These are phyloP conservation scores for Sarcophaga rosellei DNA, from an alignment of 2,888 invertebrate genomes.

Conservation along the genomic window DNA sequence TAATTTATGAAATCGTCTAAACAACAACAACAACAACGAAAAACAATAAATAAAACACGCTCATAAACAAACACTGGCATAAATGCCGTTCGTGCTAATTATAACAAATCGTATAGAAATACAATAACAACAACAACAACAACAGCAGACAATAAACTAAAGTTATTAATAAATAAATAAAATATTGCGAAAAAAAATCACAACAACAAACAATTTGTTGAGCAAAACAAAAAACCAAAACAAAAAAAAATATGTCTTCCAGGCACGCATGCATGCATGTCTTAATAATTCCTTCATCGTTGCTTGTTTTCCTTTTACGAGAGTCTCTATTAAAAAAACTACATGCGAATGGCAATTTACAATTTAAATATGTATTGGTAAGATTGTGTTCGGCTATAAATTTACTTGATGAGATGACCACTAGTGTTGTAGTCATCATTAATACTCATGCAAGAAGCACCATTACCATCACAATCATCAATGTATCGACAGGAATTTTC, in stretches of 20 bases:
- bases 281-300: constrained; percentile 42
- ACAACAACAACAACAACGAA: neutral
- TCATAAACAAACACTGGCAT: neutral
- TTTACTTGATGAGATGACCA: too few relatives aligned
- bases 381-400: too few relatives aligned
- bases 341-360: neutral
- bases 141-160: neutral
- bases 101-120: constrained; percentile 21
- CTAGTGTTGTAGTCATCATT: too few relatives aligned
- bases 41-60: neutral
- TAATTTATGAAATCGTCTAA: constrained; percentile 27
- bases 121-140: neutral
- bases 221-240: neutral
- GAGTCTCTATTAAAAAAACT: neutral
- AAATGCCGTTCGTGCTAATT: constrained; percentile 50
- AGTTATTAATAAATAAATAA: constrained; percentile 17
- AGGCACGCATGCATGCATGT: constrained; percentile 41
- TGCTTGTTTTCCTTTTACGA: neutral
- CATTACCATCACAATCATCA: too few relatives aligned
- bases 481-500: too few relatives aligned
- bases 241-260: constrained; percentile 21
- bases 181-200: constrained; percentile 37
- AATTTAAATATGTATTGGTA: too few relatives aligned
- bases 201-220: constrained; percentile 37
- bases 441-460: too few relatives aligned